A percentile compares a stretch with the other conserved stretches of the same genome.
phyloP scores from a whole-genome alignment of 2,888 invertebrate species.

The Pocota personata region DNA sequence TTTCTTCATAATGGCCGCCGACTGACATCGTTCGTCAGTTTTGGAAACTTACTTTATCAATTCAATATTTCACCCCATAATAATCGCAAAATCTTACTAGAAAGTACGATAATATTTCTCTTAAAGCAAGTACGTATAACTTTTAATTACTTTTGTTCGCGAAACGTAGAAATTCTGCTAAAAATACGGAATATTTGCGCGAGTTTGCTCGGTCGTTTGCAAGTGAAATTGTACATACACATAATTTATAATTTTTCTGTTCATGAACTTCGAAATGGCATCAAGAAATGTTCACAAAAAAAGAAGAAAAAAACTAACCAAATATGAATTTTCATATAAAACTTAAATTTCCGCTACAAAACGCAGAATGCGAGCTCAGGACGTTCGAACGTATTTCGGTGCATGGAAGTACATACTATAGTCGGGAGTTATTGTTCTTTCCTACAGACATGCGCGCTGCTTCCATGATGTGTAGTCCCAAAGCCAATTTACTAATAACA shows the following conservation, averaged over 20 bases:
- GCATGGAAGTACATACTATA: not conserved
- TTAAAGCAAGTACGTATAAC: conserved; percentile 62
- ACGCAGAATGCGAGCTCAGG: not conserved
- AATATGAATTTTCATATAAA: not conserved
- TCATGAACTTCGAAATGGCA: not conserved
- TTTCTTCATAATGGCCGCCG: conserved; percentile 21
- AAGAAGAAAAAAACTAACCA: not conserved
- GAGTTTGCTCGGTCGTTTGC: conserved; percentile 6
- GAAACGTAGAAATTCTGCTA: conserved; percentile 22
- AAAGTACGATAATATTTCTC: conserved; percentile 1
- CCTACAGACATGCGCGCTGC: not conserved
- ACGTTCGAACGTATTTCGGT: not conserved
- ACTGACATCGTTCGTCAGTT: not conserved
- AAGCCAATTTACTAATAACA: not conserved
- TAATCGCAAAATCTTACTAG: not conserved
- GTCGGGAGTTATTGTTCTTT: not conserved
- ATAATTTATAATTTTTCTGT: too few relatives aligned
- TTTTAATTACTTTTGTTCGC: conserved; percentile 55
- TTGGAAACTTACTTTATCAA: not conserved
- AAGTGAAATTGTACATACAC: conserved; percentile 12
- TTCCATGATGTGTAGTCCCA: not conserved
- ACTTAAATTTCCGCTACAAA: not conserved
- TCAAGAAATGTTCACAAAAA: not conserved
- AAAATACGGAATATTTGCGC: conserved; percentile 14
- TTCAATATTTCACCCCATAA: not conserved